phyloP scores from a whole-genome alignment of 2,797 vertebrate species.

The Pseudochirops corinnae region DNA sequence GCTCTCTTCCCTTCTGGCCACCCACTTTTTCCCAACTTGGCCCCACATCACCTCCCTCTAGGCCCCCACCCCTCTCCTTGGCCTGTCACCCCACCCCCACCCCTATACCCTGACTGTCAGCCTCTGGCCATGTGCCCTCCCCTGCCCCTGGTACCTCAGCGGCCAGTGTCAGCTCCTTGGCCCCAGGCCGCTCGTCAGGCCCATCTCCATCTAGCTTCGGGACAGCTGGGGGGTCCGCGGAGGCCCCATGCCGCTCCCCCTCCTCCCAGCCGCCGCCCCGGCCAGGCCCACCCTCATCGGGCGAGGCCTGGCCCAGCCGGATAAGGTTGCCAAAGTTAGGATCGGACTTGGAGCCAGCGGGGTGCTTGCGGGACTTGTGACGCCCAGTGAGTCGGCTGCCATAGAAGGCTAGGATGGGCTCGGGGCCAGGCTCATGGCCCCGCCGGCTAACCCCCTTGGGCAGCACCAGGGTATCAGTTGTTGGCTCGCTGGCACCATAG shows the following conservation, averaged over 20 bases:
- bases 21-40: background rate
- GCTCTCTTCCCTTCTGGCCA: background rate
- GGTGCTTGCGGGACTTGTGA: slow-evolving; percentile 60
- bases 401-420: slow-evolving; percentile 68
- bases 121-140: background rate
- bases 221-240: background rate
- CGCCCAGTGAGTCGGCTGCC: slow-evolving; percentile 54
- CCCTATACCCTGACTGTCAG: background rate
- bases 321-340: slow-evolving; percentile 71
- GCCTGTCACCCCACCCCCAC: background rate
- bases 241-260: slow-evolving; percentile 17
- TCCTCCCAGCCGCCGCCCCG: slow-evolving; percentile 70
- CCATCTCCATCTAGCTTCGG: slow-evolving; percentile 49
- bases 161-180: slow-evolving; percentile 22
- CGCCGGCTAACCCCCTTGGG: slow-evolving; percentile 51
- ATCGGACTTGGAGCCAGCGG: slow-evolving; percentile 11
- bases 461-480: slow-evolving; percentile 43
- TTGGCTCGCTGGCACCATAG: background rate
- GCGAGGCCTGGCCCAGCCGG: slow-evolving; percentile 67
- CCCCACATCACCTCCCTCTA: background rate
- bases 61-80: background rate
- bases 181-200: slow-evolving; percentile 37
- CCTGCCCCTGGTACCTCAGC: slow-evolving; percentile 71
- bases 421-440: background rate
- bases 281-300: accelerated